Evolutionary conservation across 2,888 invertebrate species (phyloP).

Genomic region (Antheraea yamamai): DNA sequence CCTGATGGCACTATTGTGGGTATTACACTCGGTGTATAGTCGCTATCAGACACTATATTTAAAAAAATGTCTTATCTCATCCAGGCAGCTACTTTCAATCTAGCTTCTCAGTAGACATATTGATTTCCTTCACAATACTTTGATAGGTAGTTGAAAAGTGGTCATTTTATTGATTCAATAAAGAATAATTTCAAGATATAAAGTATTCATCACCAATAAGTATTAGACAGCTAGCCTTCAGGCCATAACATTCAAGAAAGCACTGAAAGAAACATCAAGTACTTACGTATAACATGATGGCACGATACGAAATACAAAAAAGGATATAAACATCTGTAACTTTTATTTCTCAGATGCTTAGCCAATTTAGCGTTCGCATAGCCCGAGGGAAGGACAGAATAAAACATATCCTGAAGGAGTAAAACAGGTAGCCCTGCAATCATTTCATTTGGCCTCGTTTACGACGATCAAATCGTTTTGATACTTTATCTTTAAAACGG

Average conservation of each 20-base stretch:
- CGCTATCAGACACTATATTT: no score
- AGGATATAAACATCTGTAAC: neutral
- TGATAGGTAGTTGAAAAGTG: no score
- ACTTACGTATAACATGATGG: neutral
- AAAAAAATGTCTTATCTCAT: no score
- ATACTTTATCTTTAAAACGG: constrained; percentile 44
- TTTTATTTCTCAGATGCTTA: constrained; percentile 7
- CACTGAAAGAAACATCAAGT: neutral
- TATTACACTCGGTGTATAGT: no score
- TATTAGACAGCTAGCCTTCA: neutral
- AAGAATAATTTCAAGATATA: no score
- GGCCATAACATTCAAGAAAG: neutral
- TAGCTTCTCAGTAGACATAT: no score
- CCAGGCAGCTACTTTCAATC: no score
- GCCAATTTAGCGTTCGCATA: constrained; percentile 28
- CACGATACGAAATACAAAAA: neutral
- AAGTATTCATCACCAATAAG: neutral
- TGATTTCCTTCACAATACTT: no score
- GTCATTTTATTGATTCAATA: neutral
- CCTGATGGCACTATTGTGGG: no score
- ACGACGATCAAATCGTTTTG: constrained; percentile 40
- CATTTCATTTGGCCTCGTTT: constrained; percentile 60
- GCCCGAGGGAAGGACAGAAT: constrained; percentile 50
- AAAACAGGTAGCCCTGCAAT: constrained; percentile 76
- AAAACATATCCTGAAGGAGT: constrained; percentile 72